Percentiles rank a stretch among this genome's conserved stretches.
Conservation (phyloP, 2,888 invertebrate species). For the Plagodis dolabraria region DNA sequence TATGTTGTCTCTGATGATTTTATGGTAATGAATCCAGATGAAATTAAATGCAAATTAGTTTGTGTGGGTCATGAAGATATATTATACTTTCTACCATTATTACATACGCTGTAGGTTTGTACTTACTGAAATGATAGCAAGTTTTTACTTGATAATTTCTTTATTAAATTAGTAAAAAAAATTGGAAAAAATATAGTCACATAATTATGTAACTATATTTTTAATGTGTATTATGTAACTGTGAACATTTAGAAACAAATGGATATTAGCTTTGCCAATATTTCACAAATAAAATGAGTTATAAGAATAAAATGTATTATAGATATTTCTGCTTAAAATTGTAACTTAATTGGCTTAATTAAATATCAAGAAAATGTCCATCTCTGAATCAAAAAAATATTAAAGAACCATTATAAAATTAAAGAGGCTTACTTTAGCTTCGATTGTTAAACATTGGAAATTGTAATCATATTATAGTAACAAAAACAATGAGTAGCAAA, state of each 20-base stretch:
- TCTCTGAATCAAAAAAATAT: slow-evolving; percentile 1
- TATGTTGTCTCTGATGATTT: slow-evolving; percentile 1
- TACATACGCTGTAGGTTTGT: slow-evolving; percentile 15
- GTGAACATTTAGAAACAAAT: no score
- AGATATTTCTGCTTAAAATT: no score
- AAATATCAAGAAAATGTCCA: no score
- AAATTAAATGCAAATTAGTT: slow-evolving; percentile 21
- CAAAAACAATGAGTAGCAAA: not conserved
- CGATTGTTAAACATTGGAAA: not conserved
- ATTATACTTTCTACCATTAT: slow-evolving; percentile 5
- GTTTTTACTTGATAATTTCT: no score
- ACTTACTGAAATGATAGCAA: no score
- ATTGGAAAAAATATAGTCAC: no score
- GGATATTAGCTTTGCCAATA: no score
- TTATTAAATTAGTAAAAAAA: no score
- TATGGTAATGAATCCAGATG: slow-evolving; percentile 7
- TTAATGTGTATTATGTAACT: no score
- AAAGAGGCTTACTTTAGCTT: not conserved
- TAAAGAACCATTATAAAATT: slow-evolving; percentile 1
- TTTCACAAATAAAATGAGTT: slow-evolving; percentile 1
- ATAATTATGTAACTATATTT: no score
- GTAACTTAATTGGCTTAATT: no score
- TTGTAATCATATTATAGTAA: not conserved
- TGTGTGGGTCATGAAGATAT: slow-evolving; percentile 16
- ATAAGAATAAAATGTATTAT: no score